Conservation (phyloP, 2,888 invertebrate genomes). For the Aporophyla nigra region DNA sequence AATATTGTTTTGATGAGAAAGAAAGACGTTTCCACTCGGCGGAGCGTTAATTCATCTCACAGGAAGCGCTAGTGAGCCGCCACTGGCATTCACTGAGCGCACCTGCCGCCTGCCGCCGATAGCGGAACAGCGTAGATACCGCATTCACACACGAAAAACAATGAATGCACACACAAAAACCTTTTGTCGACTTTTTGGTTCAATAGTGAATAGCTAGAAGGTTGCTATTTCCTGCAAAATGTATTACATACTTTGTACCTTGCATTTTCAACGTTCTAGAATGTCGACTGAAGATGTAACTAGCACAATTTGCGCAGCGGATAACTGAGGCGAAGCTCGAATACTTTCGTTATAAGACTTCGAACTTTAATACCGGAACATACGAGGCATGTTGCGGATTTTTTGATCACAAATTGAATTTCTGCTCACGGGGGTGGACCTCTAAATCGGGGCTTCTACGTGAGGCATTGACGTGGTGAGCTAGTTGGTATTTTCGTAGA, state of each 20-base stretch:
- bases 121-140: conserved; percentile 37
- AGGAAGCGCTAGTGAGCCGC: conserved; percentile 72
- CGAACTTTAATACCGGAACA: conserved; percentile 44
- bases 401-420: conserved; percentile 55
- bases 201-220: conserved; percentile 34
- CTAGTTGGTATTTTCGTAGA: conserved; percentile 32
- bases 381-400: conserved; percentile 31
- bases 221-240: conserved; percentile 25
- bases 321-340: conserved; percentile 34
- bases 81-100: conserved; percentile 49
- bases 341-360: conserved; percentile 50
- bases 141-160: conserved; percentile 42
- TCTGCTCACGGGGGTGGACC: conserved; percentile 22
- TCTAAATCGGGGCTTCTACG: conserved; percentile 34
- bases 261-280: conserved; percentile 26
- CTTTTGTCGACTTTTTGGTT: conserved; percentile 35
- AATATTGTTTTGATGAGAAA: conserved; percentile 78
- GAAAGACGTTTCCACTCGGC: conserved; percentile 81
- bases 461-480: conserved; percentile 17
- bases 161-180: conserved; percentile 38
- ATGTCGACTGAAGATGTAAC: conserved; percentile 34
- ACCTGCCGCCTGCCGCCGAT: conserved; percentile 60
- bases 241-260: conserved; percentile 7
- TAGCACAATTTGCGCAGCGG: conserved; percentile 36
- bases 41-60: conserved; percentile 81